These are phyloP conservation scores for Pocillopora grandis DNA, from an alignment of 92 coral and sea anemone species.

Conservation along the genomic window DNA sequence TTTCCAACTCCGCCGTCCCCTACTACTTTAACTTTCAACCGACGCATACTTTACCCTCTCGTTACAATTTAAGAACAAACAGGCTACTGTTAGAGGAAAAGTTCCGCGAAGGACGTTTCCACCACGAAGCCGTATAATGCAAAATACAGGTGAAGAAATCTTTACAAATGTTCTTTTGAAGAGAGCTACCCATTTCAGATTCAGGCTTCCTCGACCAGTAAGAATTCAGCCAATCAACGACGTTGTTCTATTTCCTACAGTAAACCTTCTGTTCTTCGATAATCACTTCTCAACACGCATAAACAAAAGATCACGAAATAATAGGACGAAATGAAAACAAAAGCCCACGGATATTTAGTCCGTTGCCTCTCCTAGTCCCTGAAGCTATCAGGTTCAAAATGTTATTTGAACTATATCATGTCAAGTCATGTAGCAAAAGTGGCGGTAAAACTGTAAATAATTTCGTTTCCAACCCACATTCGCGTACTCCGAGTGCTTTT, in stretches of 20 bases:
- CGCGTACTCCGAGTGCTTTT: no score
- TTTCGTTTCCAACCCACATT: background rate
- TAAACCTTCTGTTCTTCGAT: background rate
- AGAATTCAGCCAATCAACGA: slow-evolving; percentile 16
- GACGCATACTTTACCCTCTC: slow-evolving; percentile 39
- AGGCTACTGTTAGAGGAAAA: background rate
- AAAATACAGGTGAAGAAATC: slow-evolving; percentile 7
- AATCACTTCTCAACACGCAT: background rate
- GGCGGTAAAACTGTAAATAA: background rate
- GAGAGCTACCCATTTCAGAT: background rate
- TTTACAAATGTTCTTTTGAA: background rate
- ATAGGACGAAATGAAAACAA: no score
- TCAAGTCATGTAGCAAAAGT: background rate
- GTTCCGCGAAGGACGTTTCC: background rate
- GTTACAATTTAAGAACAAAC: background rate
- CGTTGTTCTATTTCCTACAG: background rate
- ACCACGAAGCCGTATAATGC: background rate
- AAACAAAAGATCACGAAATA: slow-evolving; percentile 13
- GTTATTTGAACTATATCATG: background rate
- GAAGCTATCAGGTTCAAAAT: no score
- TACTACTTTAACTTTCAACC: slow-evolving; percentile 75
- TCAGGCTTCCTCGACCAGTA: slow-evolving; percentile 29
- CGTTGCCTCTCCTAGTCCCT: no score
- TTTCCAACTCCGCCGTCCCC: slow-evolving; percentile 92
- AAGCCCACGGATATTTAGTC: no score